A percentile compares a stretch with the other conserved stretches of the same genome.
phyloP scores from a whole-genome alignment of 1,140 invertebrate genomes.

The Coptotermes formosanus region DNA sequence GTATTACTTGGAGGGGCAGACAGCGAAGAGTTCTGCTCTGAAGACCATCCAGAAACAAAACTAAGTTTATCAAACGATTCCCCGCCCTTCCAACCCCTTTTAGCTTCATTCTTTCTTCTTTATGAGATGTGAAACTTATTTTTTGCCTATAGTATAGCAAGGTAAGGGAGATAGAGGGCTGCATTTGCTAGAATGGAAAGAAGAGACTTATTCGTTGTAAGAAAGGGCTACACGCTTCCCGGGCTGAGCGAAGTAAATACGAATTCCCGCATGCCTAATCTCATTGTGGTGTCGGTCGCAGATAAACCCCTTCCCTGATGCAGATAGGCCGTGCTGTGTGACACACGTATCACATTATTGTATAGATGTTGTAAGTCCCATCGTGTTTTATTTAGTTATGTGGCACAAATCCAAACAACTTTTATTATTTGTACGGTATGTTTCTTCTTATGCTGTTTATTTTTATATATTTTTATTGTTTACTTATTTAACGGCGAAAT shows the following conservation, averaged over 20 bases:
- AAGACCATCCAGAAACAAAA: neutral
- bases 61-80: neutral
- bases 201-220: neutral
- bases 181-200: neutral
- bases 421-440: too few species aligned
- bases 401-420: too few species aligned
- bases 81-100: neutral
- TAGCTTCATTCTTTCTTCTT: neutral
- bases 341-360: too few species aligned
- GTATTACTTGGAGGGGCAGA: neutral
- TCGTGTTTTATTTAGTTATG: too few species aligned
- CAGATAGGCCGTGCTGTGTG: too few species aligned
- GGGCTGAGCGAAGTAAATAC: neutral
- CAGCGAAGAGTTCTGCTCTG: neutral
- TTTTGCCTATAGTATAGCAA: neutral
- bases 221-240: too few species aligned
- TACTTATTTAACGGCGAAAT: too few species aligned
- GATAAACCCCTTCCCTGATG: too few species aligned
- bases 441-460: too few species aligned
- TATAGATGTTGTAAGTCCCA: too few species aligned
- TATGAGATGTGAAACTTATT: neutral
- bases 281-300: neutral
- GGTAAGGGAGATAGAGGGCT: neutral
- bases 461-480: too few species aligned
- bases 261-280: neutral